Percentiles rank a stretch among this genome's conserved stretches.
Evolutionary conservation across 2,888 invertebrate genomes (phyloP).

Genomic region (Gymnosoma rotundatum): DNA sequence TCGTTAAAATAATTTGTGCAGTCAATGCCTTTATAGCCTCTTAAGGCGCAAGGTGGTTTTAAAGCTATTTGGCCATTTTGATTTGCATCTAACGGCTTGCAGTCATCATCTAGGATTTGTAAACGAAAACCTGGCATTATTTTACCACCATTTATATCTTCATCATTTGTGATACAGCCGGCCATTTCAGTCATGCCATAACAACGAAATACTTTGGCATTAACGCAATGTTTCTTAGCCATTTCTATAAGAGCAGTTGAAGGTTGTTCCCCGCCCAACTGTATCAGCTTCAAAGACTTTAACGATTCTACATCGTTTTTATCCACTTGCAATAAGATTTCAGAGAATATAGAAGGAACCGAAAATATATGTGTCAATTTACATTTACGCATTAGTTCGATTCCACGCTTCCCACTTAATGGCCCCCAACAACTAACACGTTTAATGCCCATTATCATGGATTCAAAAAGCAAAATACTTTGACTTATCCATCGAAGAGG

Average conservation of each 20-base stretch:
- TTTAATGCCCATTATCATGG: conserved; percentile 64
- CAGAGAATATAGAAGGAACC: conserved; percentile 62
- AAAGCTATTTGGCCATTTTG: conserved; percentile 68
- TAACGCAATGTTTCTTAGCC: conserved; percentile 56
- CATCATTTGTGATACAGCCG: conserved; percentile 65
- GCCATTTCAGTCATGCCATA: conserved; percentile 72
- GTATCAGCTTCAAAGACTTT: conserved; percentile 51
- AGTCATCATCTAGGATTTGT: conserved; percentile 69
- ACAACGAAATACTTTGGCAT: conserved; percentile 59
- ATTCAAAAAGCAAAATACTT: conserved; percentile 64
- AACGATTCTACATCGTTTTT: conserved; percentile 58
- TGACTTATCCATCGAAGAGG: conserved; percentile 72
- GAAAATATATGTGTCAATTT: conserved; percentile 68
- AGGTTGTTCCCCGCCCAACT: conserved; percentile 69
- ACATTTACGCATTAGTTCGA: conserved; percentile 52
- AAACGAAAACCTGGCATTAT: conserved; percentile 62
- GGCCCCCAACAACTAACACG: conserved; percentile 64
- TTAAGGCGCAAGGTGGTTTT: conserved; percentile 63
- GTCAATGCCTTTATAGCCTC: conserved; percentile 57
- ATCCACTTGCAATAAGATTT: conserved; percentile 52
- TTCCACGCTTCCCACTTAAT: conserved; percentile 41
- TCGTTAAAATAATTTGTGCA: conserved; percentile 37
- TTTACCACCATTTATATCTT: conserved; percentile 65
- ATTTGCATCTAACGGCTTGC: conserved; percentile 65
- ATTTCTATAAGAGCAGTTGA: conserved; percentile 29